Evolutionary conservation across 2,888 invertebrate genomes (phyloP), one percentile per base, ranked within the genome.

Genomic region (Baccha elongata): DNA sequence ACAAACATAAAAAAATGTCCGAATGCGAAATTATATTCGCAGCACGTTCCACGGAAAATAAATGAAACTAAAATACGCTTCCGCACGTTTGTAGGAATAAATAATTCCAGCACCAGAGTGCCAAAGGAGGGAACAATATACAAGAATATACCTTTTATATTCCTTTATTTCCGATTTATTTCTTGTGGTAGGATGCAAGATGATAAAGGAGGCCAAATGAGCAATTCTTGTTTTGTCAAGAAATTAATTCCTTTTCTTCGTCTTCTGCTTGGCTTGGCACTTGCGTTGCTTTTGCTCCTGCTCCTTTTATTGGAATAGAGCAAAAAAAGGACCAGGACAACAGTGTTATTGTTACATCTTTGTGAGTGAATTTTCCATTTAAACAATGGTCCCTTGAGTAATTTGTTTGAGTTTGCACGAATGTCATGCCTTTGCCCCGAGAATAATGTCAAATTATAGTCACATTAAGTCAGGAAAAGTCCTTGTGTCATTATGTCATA

Each of bases 81-180:
- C 71, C 72, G 72, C 81, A 83, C 81, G 81, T 76, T 72, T 83
- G 81, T 83, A 60, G 76, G 76, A 76, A 83, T 76, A 83, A 83
- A 68, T 83, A 83, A 83, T 83, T 83, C 67, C 46, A 62, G 44
- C 60, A 53, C 37, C 50, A 32, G 53, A 19, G 40, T 50, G 74
- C 68, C 68, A 69, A 75, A 65, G 65, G 65, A n/a, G 42, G 7
- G 17, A 29, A 19, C 23, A 19, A 13, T n/a, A 35, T n/a, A 42
- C 58, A 17, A 21, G 42, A 42, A 29, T 23, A 26, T 60, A 26
- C 58, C 42, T 32, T 35, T 71, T 53, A 62, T 53, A 62, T 67
- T 76, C 48, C 53, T 72, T 72, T 81, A 60, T 71, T 72, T 60
- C 58, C 65, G 71, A 81, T 81, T 60, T 83, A 76, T 83, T 83